phyloP scores from a whole-genome alignment of 2,888 invertebrate species.

The Melinopterus prodromus region DNA sequence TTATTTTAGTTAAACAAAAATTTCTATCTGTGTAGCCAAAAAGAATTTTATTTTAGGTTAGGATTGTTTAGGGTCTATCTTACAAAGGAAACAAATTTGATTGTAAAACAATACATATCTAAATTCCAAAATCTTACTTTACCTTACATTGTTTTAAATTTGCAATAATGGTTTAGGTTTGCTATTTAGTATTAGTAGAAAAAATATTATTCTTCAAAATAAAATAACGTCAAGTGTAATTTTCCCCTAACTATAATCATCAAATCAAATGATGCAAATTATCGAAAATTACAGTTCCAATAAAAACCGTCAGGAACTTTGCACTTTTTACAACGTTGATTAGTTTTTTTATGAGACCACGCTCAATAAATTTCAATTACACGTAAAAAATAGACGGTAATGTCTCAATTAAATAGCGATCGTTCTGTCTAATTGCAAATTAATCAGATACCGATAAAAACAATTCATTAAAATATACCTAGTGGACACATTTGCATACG shows the following conservation, averaged over 20 bases:
- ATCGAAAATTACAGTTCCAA: neutral
- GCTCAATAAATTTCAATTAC: neutral
- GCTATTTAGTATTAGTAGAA: too few species aligned
- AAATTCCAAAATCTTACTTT: too few species aligned
- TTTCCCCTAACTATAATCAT: neutral
- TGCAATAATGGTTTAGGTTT: too few species aligned
- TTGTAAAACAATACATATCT: too few species aligned
- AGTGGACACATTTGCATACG: neutral
- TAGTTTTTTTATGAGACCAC: neutral
- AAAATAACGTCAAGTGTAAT: neutral
- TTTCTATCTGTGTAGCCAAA: too few species aligned
- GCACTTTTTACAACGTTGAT: neutral
- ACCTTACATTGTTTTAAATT: too few species aligned
- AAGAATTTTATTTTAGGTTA: too few species aligned
- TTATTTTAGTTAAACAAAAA: too few species aligned
- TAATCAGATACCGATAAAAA: neutral
- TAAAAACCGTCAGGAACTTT: neutral
- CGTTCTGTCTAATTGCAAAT: neutral
- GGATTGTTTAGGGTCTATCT: too few species aligned
- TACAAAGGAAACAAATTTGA: too few species aligned
- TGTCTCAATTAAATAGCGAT: constrained; percentile 4
- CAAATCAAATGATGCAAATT: neutral
- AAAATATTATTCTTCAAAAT: neutral
- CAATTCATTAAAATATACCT: neutral
- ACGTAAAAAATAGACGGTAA: neutral